These are phyloP conservation scores for Felis catus DNA, from an alignment of 2,113 vertebrate genomes.

Conservation along the genomic window F.catus_Fca126_mat1.0 CM031411.1:34073501-34074000, in stretches of 20 bases:
- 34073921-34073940: not conserved
- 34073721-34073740: not conserved
- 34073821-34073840: not conserved
- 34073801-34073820: not conserved
- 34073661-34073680: not conserved
- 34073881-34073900: not conserved
- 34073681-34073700: not conserved
- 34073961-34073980: not conserved
- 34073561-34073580: not conserved
- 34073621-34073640: not conserved
- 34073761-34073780: not conserved
- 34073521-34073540: not conserved
- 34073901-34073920: not conserved
- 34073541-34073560: constrained; percentile 33
- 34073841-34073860: not conserved
- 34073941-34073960: not conserved
- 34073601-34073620: not conserved
- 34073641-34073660: not conserved
- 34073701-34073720: not conserved
- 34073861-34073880: not conserved
- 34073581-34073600: not conserved
- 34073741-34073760: not conserved
- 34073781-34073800: not conserved
- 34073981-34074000: not conserved
- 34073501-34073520: not conserved